Base-by-base conservation (phyloP, 2,888 invertebrate species). In the Nematopogon swammerdamellus region DNA sequence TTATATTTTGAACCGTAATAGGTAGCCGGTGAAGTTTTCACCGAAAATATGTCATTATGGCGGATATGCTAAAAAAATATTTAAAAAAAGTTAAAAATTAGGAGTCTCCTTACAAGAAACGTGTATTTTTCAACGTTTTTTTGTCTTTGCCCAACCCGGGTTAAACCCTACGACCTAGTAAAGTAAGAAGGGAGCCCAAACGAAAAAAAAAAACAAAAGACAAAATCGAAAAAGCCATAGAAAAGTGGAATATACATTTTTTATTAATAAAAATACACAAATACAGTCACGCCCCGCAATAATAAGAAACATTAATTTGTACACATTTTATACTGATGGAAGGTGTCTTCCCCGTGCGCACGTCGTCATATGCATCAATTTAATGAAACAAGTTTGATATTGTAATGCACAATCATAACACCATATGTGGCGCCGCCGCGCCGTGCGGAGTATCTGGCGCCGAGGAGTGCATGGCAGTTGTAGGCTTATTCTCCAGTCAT, bases 401-500 rank as follows among this genome's bases (percentile, higher is more conserved):
- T 36, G 36, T 36, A 14, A 36, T 36, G 11, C 36, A 36, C 3
- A 14, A 6, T 25, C 5, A 4, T 25, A 36, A 36, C 36, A 14
- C 25, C 6, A 36, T 3, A 36, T 14, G 14, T 36, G 11, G 3
- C 11, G 36, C n/a, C 11, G 36, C 25, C 10, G 10, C 5, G 5
- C 25, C 25, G 25, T 10, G 25, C 10, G 5, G 25, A 6, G 5
- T 25, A 6, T 25, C 11, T 14, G 36, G 11, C 36, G 36, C 36
- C 8, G 36, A 36, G 8, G 36, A 14, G 8, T 36, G 6, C 67
- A 67, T 64, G 62, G 61, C 57, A 63, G 60, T 57, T 62, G 64
- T 53, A 61, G 58, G 62, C 67, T 86, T 89, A 91, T 87, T 92
- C 92, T 73, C 93, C 93, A 57, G 93, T 93, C 93, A 94, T 94